These are phyloP conservation scores for Monodelphis domestica DNA, from an alignment of 2,797 vertebrate species.

Conservation along the genomic window DNA sequence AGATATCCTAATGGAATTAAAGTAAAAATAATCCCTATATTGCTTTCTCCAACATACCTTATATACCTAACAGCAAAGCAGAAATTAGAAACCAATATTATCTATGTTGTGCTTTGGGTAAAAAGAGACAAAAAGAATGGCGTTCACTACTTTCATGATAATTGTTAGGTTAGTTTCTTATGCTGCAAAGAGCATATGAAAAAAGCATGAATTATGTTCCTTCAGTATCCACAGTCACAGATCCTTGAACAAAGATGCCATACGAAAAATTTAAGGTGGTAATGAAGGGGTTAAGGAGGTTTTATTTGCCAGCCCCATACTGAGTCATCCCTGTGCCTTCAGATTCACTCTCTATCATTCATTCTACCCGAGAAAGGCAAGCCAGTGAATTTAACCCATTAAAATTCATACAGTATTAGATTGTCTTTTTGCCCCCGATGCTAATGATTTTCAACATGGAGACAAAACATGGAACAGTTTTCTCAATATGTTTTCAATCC, in stretches of 20 bases:
- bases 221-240: background rate
- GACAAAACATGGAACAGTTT: slow-evolving; percentile 25
- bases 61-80: slow-evolving; percentile 4
- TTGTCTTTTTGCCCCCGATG: background rate
- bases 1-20: slow-evolving; percentile 59
- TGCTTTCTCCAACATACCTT: background rate
- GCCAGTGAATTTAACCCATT: slow-evolving; percentile 64
- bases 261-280: slow-evolving; percentile 37
- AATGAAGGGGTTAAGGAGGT: slow-evolving; percentile 54
- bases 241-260: slow-evolving; percentile 28
- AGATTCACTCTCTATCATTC: slow-evolving; percentile 7
- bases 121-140: slow-evolving; percentile 32
- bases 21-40: slow-evolving; percentile 30
- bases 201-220: slow-evolving; percentile 44
- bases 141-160: slow-evolving; percentile 51
- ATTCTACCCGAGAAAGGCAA: slow-evolving; percentile 62
- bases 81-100: slow-evolving; percentile 67
- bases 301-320: slow-evolving; percentile 69
- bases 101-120: slow-evolving; percentile 30
- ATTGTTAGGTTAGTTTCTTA: slow-evolving; percentile 27
- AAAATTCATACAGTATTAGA: slow-evolving; percentile 43
- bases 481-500: slow-evolving; percentile 6
- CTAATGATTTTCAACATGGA: slow-evolving; percentile 48
- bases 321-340: slow-evolving; percentile 74
- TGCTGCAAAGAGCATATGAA: slow-evolving; percentile 24